phyloP scores from a whole-genome alignment of 2,113 vertebrate species.

The Sisor rabdophorus region DNA sequence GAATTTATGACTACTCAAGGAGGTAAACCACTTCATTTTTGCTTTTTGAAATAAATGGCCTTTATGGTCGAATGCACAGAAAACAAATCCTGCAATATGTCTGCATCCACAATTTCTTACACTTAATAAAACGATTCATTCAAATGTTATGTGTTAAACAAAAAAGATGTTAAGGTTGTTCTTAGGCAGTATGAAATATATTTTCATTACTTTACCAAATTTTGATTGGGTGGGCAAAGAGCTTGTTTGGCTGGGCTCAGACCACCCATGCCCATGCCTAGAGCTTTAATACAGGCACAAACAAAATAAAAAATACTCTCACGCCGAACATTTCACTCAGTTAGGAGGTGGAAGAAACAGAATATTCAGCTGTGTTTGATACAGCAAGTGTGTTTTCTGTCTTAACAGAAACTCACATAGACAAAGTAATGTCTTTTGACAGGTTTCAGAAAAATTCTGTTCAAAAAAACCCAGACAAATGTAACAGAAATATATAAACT shows the following conservation, averaged over 20 bases:
- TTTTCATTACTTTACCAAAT: no score
- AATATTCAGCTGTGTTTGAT: slow-evolving; percentile 1
- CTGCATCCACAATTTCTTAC: background rate
- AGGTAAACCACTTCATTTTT: background rate
- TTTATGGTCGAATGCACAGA: background rate
- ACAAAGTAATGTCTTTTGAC: slow-evolving; percentile 7
- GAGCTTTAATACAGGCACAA: background rate
- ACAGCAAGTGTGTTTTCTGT: slow-evolving; percentile 14
- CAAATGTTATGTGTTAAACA: background rate
- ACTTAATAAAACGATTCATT: background rate
- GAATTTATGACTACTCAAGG: background rate
- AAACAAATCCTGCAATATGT: background rate
- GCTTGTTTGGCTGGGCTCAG: no score
- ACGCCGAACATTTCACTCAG: no score
- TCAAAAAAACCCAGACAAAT: background rate
- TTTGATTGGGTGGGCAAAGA: no score
- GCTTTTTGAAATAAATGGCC: slow-evolving; percentile 11
- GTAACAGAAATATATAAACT: background rate
- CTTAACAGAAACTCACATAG: background rate
- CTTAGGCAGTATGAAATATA: background rate
- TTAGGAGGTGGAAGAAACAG: background rate
- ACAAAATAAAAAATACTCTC: background rate
- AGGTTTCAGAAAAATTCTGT: background rate
- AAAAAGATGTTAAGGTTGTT: background rate
- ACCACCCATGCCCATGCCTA: no score